Evolutionary conservation across 1,140 invertebrate species (phyloP).

Genomic region (Megalopta genalis): DNA sequence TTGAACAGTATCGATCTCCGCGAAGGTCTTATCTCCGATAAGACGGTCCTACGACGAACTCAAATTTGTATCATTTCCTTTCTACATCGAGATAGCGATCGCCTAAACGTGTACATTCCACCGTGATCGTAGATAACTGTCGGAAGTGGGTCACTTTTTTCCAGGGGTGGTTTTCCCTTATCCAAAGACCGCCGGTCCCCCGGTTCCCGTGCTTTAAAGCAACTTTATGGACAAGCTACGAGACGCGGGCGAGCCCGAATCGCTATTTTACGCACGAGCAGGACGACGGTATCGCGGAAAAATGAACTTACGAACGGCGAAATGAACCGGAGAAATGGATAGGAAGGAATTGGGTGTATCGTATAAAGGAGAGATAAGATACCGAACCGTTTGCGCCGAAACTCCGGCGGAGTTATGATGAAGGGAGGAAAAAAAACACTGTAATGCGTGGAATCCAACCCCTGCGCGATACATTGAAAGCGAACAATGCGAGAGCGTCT

Average conservation of each 20-base stretch:
- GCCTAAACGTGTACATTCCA: neutral
- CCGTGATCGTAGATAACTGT: constrained; percentile 45
- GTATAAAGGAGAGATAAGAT: constrained; percentile 44
- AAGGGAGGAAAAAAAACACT: neutral
- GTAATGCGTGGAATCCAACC: too few species aligned
- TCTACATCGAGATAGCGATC: constrained; percentile 14
- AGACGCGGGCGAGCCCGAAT: constrained; percentile 37
- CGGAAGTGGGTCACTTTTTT: constrained; percentile 39
- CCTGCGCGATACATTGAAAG: too few species aligned
- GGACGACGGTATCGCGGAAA: constrained; percentile 42
- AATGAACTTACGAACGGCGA: constrained; percentile 52
- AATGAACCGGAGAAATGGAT: constrained; percentile 38
- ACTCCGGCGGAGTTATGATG: constrained; percentile 14
- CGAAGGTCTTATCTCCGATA: constrained; percentile 8
- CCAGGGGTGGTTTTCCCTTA: constrained; percentile 25
- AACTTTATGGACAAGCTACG: constrained; percentile 48
- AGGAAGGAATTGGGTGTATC: constrained; percentile 34
- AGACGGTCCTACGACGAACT: neutral
- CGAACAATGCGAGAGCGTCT: too few species aligned
- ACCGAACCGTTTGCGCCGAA: constrained; percentile 33
- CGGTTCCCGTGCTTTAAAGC: constrained; percentile 48
- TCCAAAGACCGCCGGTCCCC: constrained; percentile 13
- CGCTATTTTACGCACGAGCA: constrained; percentile 43
- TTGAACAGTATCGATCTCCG: neutral
- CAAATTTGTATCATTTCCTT: constrained; percentile 12